Percentiles rank a stretch among this genome's conserved stretches.
Conservation (phyloP, 2,888 invertebrate genomes). For the Encarsia formosa region DNA sequence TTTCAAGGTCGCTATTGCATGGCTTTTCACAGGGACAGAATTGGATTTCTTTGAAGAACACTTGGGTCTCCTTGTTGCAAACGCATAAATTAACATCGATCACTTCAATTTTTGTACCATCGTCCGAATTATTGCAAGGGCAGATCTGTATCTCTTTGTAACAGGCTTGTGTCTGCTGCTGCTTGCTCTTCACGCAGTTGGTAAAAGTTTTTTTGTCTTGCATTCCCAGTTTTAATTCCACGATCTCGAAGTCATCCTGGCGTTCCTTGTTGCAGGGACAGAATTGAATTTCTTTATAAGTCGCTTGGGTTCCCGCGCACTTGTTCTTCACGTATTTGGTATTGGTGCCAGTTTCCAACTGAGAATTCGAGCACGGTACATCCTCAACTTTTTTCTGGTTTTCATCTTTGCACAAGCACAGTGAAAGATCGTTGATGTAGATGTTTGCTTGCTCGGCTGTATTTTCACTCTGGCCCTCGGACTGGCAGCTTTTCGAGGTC, state of each 20-base stretch:
- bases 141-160: slow-evolving; percentile 2
- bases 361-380: too few relatives aligned
- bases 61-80: not conserved
- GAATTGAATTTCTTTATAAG: not conserved
- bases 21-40: not conserved
- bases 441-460: slow-evolving; percentile 8
- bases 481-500: too few relatives aligned
- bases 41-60: not conserved
- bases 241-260: not conserved
- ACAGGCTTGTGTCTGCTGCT: slow-evolving; percentile 3
- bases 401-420: slow-evolving; percentile 4
- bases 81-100: not conserved
- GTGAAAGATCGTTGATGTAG: slow-evolving; percentile 19
- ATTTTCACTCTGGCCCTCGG: not conserved
- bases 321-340: not conserved
- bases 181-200: not conserved
- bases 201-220: not conserved
- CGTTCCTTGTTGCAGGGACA: not conserved
- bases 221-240: not conserved
- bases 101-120: not conserved
- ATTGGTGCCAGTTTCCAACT: slow-evolving; percentile 5
- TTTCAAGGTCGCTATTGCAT: too few relatives aligned
- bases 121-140: too few relatives aligned
- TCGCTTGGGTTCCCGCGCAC: not conserved
- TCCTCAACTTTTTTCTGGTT: not conserved